Conservation (phyloP, 1,140 invertebrate genomes). For the Bombus terrestris region DNA sequence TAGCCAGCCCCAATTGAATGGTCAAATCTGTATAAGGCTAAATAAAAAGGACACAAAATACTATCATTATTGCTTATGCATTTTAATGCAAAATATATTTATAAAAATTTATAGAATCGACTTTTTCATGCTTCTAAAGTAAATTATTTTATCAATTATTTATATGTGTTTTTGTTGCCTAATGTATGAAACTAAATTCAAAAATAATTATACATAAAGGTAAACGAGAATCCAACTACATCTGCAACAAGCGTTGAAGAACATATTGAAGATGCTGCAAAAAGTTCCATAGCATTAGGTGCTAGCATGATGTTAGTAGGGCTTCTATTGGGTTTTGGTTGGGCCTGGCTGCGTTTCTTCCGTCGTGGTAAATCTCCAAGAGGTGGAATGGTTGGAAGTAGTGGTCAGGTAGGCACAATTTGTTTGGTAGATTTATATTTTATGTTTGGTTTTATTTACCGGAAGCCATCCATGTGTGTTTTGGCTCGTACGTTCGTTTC, state of each 20-base stretch:
- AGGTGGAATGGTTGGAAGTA: slow-evolving; percentile 76
- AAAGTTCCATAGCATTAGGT: slow-evolving; percentile 73
- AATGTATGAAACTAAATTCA: neutral
- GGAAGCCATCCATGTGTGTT: slow-evolving; percentile 44
- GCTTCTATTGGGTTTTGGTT: slow-evolving; percentile 69
- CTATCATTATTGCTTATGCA: neutral
- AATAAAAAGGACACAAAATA: neutral
- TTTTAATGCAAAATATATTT: neutral
- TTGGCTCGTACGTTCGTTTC: slow-evolving; percentile 67
- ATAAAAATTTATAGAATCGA: neutral
- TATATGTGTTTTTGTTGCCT: neutral
- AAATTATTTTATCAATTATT: slow-evolving; percentile 9
- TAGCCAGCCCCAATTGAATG: no score
- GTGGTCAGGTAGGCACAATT: slow-evolving; percentile 78
- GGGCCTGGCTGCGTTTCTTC: slow-evolving; percentile 79
- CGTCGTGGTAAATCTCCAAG: slow-evolving; percentile 76
- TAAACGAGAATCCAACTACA: slow-evolving; percentile 23
- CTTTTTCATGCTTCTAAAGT: neutral
- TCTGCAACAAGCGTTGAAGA: slow-evolving; percentile 67
- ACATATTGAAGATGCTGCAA: slow-evolving; percentile 59
- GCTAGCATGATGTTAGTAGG: slow-evolving; percentile 76
- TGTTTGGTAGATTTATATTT: slow-evolving; percentile 49
- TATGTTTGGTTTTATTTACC: slow-evolving; percentile 56
- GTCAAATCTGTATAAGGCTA: no score
- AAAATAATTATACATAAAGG: slow-evolving; percentile 40